phyloP scores from a whole-genome alignment of 2,797 vertebrate species.

The Austrolebias charrua region DNA sequence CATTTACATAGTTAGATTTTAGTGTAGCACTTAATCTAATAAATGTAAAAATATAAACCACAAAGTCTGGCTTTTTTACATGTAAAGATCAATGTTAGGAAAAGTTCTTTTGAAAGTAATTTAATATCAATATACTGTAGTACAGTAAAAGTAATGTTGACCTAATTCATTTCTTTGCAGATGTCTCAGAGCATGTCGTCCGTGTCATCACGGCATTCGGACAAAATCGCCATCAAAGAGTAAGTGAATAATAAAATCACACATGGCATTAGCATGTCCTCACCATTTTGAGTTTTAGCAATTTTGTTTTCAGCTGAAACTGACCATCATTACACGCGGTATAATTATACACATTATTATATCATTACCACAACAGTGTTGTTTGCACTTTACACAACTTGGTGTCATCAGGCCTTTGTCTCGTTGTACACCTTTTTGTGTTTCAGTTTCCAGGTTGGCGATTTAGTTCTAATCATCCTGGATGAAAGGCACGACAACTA shows the following conservation, averaged over 20 bases:
- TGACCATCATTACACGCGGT: constrained; percentile 22
- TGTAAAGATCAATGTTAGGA: background rate
- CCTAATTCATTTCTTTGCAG: constrained; percentile 72
- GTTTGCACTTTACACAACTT: constrained; percentile 31
- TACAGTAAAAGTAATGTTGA: constrained; percentile 29
- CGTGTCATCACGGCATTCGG: constrained; percentile 94
- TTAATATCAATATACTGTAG: constrained; percentile 15
- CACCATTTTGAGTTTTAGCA: constrained; percentile 15
- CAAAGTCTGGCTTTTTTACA: too few species aligned
- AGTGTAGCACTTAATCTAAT: too few species aligned
- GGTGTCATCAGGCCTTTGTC: constrained; percentile 26
- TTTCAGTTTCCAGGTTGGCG: constrained; percentile 95
- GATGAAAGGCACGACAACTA: constrained; percentile 99
- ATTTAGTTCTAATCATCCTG: constrained; percentile 98
- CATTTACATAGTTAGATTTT: constrained; percentile 7
- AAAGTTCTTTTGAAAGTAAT: constrained; percentile 11
- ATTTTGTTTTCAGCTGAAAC: constrained; percentile 24
- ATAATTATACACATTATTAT: constrained; percentile 43
- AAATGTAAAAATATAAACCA: too few species aligned
- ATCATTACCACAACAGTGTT: constrained; percentile 35
- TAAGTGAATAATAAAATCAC: constrained; percentile 78
- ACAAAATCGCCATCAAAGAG: constrained; percentile 99
- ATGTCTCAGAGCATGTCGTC: constrained; percentile 99
- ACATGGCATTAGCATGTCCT: constrained; percentile 10
- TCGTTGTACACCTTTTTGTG: constrained; percentile 30